Conservation (phyloP, 2,113 vertebrate species). For the Meriones unguiculatus region DNA sequence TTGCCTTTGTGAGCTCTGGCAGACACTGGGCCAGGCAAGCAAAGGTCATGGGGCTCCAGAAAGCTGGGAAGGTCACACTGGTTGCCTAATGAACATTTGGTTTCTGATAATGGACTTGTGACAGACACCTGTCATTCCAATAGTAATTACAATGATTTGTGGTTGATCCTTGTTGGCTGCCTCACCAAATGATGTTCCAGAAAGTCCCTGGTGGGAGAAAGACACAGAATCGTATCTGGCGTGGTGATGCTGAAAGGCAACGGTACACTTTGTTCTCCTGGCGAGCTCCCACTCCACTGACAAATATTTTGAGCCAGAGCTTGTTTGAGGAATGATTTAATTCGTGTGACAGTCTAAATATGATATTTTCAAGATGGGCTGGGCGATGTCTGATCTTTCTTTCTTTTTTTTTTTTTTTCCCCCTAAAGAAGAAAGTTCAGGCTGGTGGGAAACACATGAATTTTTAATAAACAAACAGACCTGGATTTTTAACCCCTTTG, state of each 20-base stretch:
- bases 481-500: constrained; percentile 47
- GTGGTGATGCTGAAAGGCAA: constrained; percentile 59
- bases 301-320: constrained; percentile 47
- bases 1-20: neutral
- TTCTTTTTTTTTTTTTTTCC: rapidly evolving
- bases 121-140: constrained; percentile 62
- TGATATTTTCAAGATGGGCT: constrained; percentile 63
- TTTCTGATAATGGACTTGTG: constrained; percentile 66
- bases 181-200: constrained; percentile 46
- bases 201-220: constrained; percentile 66
- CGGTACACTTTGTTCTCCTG: constrained; percentile 80
- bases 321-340: constrained; percentile 60
- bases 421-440: constrained; percentile 34
- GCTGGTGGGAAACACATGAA: constrained; percentile 64
- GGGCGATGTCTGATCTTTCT: constrained; percentile 44
- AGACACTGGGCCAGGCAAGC: neutral
- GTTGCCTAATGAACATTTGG: constrained; percentile 59
- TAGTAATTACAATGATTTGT: constrained; percentile 53
- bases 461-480: neutral
- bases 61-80: constrained; percentile 39
- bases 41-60: constrained; percentile 45
- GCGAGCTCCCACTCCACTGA: constrained; percentile 45
- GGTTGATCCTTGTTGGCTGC: constrained; percentile 48
- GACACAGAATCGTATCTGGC: constrained; percentile 65
- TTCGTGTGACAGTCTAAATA: constrained; percentile 66